Base-by-base conservation (phyloP, 2,888 invertebrate species). In the Busseola fusca region DNA sequence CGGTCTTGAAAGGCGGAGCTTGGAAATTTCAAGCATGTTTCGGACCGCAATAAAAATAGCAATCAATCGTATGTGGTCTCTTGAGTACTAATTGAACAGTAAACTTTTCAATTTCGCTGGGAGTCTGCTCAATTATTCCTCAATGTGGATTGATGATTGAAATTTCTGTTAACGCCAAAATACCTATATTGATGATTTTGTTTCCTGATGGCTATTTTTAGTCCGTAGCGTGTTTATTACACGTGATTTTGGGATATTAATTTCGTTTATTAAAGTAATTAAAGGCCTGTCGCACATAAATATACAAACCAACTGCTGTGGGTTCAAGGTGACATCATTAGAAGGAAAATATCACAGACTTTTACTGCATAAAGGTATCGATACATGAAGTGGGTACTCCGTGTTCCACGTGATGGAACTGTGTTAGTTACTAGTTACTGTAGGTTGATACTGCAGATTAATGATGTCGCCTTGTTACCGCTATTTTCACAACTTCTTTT, bases 401-500 rank as follows among this genome's bases (percentile, higher is more conserved):
- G 16, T 54, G 59, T 48, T 66, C 50, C 42, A 68, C 30, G 63
- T 45, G 59, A 68, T 59, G 48, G 27, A 59, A 21, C 21, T 25
- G 56, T 63, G 69, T 57, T 37, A 59, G 64, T 72, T 52, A 78
- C 60, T 52, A 62, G 63, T 78, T 81, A 64, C 78, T 58, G 57
- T 57, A 42, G 52, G 16, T 37, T 40, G 52, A 25, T 48, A 52
- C 42, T 37, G 52, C 34, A 52, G 69, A 52, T 82, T 80, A 80
- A 80, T 80, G 82, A 80, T 78, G 82, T 79, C 82, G 76, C 40
- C 56, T 69, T 69, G 75, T 68, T 74, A 59, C 52, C 50, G 58
- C 48, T 69, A 73, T 73, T 75, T 71, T 58, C 62, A 72, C 21
- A 34, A 50, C 56, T 70, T n/a, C 37, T 65, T 64, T 67, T 82